A percentile compares a stretch with the other conserved stretches of the same genome.
These are phyloP conservation scores for Sinonovacula constricta DNA, from an alignment of 1,140 invertebrate species.

Conservation along the genomic window DNA sequence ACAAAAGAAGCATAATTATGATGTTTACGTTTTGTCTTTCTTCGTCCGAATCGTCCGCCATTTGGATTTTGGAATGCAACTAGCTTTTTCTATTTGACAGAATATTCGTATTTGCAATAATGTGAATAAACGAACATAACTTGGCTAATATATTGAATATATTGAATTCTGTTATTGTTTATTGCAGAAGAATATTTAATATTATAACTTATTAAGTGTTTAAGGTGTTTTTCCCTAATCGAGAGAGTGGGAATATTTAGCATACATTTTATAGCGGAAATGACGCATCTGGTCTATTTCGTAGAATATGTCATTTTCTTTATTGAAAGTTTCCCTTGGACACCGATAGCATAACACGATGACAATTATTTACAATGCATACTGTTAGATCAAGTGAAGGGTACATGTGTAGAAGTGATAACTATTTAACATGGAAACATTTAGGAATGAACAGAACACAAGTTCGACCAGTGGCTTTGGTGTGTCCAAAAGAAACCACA, in stretches of 20 bases:
- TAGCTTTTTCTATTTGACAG: neutral
- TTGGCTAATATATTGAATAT: neutral
- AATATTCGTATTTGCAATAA: neutral
- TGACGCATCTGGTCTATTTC: neutral
- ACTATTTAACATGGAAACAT: neutral
- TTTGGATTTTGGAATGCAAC: slow-evolving; percentile 44
- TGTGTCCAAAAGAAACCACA: neutral
- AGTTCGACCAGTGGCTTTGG: neutral
- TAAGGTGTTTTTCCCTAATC: neutral
- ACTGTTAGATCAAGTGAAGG: neutral
- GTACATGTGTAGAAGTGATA: no score
- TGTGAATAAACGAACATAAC: neutral
- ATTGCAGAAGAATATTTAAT: no score
- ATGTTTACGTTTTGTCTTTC: slow-evolving; percentile 45
- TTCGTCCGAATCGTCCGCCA: slow-evolving; percentile 53
- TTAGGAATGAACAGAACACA: neutral
- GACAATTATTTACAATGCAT: neutral
- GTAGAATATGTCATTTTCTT: neutral
- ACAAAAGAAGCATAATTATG: neutral
- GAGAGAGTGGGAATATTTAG: neutral
- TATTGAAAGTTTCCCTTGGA: neutral
- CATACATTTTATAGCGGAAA: neutral
- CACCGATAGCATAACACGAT: neutral
- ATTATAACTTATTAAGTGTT: neutral
- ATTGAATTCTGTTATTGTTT: neutral